Conservation (phyloP, 1,140 invertebrate genomes). For the Leptinotarsa defecta region DNA sequence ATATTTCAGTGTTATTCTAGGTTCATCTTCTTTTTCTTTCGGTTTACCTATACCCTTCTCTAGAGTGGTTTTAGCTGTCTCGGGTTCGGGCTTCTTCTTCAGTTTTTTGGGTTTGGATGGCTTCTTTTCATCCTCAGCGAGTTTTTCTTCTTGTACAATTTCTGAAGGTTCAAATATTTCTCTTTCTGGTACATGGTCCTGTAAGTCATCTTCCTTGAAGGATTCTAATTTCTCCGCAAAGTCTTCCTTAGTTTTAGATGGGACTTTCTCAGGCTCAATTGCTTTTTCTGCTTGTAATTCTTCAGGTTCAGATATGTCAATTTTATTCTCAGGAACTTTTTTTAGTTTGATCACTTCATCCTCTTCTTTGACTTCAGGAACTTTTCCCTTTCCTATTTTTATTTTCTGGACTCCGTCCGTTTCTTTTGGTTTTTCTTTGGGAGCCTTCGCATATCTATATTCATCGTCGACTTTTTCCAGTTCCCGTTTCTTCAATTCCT, state of each 20-base stretch:
- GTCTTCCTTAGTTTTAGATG: slow-evolving; percentile 38
- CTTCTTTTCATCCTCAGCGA: slow-evolving; percentile 41
- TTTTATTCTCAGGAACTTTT: slow-evolving; percentile 45
- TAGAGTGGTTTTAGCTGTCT: slow-evolving; percentile 46
- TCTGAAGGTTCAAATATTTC: slow-evolving; percentile 41
- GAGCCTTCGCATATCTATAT: slow-evolving; percentile 49
- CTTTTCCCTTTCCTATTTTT: slow-evolving; percentile 60
- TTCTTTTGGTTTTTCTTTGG: slow-evolving; percentile 48
- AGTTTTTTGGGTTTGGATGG: slow-evolving; percentile 43
- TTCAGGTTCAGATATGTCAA: slow-evolving; percentile 29
- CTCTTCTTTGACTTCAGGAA: slow-evolving; percentile 53
- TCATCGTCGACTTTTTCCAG: slow-evolving; percentile 53
- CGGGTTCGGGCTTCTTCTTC: slow-evolving; percentile 42
- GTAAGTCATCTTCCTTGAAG: slow-evolving; percentile 43
- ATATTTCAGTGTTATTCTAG: slow-evolving; percentile 58
- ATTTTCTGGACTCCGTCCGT: slow-evolving; percentile 57
- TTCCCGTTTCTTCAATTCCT: slow-evolving; percentile 57
- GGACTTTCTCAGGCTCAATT: slow-evolving; percentile 28
- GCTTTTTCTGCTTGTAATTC: slow-evolving; percentile 42
- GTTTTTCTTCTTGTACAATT: slow-evolving; percentile 41
- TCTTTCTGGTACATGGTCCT: slow-evolving; percentile 45
- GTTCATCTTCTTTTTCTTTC: slow-evolving; percentile 46
- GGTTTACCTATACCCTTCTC: slow-evolving; percentile 43
- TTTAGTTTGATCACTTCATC: slow-evolving; percentile 45
- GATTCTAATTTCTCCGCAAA: not conserved